Base-by-base conservation (phyloP, 2,797 vertebrate genomes). In the Poecilia picta region DNA sequence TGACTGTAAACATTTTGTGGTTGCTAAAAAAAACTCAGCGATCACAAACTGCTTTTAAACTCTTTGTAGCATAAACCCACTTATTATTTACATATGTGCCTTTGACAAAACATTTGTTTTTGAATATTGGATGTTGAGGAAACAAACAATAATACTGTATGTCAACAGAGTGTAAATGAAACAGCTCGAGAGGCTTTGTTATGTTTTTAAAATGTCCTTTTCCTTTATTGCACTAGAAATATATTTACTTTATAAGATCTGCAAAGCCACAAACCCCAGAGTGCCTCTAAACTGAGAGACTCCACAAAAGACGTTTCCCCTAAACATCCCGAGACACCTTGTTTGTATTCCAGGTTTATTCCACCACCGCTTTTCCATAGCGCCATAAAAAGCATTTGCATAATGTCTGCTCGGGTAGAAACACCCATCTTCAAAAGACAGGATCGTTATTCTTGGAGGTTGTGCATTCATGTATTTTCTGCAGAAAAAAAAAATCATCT, bases 351-450 rank as follows among this genome's bases (percentile, higher is more conserved):
- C 62, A 75, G 23, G 33, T 39, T 49, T 39, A 64, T 76, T 76
- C 75, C 25, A 23, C 62, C 49, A 8, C 36, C 55, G 59, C 75
- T 82, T 41, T 78, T 77, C 77, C 49, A 83, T 33, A 77, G 75
- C 46, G 53, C 72, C 75, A 51, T 68, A 25, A 76, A 76, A 68
- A 10, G 4, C 46, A 68, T 68, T 51, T 39, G 62, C 31, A 51
- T 76, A 68, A 51, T 51, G 62, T 49, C 47, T 76, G 13, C 46
- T 76, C 46, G 15, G 46, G 23, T 74, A 43, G 25, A 74, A 74
- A 59, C 39, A n/a, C n/a, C 39, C 53, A 16, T 31, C 39, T 75
- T 31, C 68, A 46, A 71, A 75, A 62, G 57, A 62, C 36, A 55
- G 4, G n/a, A 74, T 55, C 51, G 25, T 39, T 59, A 45, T 13